A percentile compares a stretch with the other conserved stretches of the same genome.
phyloP scores from a whole-genome alignment of 2,113 vertebrate genomes.

The Xiphorhynchus elegans region DNA sequence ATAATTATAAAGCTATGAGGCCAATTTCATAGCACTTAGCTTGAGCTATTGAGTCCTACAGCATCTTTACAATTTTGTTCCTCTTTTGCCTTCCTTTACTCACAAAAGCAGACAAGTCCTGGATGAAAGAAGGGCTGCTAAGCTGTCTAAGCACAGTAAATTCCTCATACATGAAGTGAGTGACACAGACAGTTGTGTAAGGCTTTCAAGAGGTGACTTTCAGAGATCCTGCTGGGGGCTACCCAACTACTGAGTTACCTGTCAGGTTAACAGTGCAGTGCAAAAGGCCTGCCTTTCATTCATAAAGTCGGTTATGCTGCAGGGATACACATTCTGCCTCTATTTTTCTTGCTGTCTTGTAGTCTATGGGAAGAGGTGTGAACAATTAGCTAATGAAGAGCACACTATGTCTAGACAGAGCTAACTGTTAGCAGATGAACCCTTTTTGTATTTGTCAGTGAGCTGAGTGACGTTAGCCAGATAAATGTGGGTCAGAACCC shows the following conservation, averaged over 20 bases:
- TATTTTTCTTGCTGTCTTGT: not conserved
- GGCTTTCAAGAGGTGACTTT: not conserved
- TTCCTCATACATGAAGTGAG: not conserved
- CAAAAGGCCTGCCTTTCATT: not conserved
- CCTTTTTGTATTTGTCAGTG: not conserved
- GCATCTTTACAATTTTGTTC: not conserved
- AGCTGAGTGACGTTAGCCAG: not conserved
- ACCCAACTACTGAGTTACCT: not conserved
- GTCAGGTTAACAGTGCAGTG: not conserved
- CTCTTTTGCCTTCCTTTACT: not conserved
- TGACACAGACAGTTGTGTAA: not conserved
- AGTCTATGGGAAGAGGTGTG: conserved; percentile 32
- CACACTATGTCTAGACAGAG: conserved; percentile 51
- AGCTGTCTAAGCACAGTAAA: not conserved
- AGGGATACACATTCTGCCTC: not conserved
- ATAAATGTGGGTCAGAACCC: not conserved
- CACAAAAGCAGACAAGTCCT: not conserved
- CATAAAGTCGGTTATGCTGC: not conserved
- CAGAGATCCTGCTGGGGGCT: not conserved
- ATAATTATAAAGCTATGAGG: not conserved
- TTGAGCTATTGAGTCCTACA: not conserved
- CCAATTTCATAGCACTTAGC: not conserved
- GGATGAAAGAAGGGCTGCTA: not conserved
- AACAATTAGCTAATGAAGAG: conserved; percentile 40
- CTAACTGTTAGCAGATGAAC: conserved; percentile 48